A percentile compares a stretch with the other conserved stretches of the same genome.
phyloP scores from a whole-genome alignment of 2,888 invertebrate species.

The Parnassius glacialis region DNA sequence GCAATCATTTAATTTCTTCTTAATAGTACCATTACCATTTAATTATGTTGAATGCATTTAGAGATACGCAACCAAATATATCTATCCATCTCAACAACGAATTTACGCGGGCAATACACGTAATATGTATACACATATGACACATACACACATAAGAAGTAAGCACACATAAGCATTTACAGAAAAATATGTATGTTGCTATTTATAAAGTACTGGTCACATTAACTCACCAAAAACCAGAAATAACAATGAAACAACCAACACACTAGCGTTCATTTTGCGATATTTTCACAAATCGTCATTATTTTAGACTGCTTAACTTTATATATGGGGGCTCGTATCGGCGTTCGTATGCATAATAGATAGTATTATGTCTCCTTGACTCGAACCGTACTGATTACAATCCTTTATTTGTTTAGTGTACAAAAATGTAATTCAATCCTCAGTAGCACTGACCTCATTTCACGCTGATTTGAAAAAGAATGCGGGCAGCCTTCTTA shows the following conservation, averaged over 20 bases:
- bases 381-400: constrained; percentile 55
- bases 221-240: constrained; percentile 37
- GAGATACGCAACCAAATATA: too few relatives aligned
- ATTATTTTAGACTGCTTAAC: constrained; percentile 41
- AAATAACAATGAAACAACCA: constrained; percentile 34
- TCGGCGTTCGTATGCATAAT: constrained; percentile 45
- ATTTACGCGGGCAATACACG: too few relatives aligned
- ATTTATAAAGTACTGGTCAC: neutral
- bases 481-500: constrained; percentile 4
- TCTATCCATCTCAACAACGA: too few relatives aligned
- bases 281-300: constrained; percentile 48
- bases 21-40: too few relatives aligned
- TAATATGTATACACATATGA: too few relatives aligned
- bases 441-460: constrained; percentile 3
- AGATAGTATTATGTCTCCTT: constrained; percentile 47
- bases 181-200: neutral
- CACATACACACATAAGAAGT: too few relatives aligned
- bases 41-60: too few relatives aligned
- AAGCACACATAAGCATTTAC: too few relatives aligned
- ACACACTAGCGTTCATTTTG: constrained; percentile 57
- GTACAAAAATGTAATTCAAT: constrained; percentile 8
- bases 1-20: too few relatives aligned
- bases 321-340: constrained; percentile 66
- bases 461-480: neutral
- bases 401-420: constrained; percentile 33